Percentiles rank a stretch among this genome's conserved stretches.
These are phyloP conservation scores for Mnemiopsis leidyi DNA, from an alignment of 37 sponge, comb jelly and placozoan genomes.

Conservation along the genomic window DNA sequence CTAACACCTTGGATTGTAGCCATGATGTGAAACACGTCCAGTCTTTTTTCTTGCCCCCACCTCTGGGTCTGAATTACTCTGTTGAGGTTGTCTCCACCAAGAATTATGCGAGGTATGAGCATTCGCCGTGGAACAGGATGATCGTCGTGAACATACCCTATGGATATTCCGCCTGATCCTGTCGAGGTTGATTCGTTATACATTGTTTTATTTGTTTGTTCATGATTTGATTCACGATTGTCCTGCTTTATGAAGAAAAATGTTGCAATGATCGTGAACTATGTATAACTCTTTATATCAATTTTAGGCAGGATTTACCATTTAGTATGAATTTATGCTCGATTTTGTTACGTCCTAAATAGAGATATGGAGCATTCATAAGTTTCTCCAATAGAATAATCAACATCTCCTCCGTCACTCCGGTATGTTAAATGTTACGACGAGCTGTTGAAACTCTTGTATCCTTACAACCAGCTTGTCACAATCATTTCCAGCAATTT, in stretches of 20 bases:
- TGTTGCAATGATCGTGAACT: no score
- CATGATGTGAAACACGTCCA: neutral
- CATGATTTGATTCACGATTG: no score
- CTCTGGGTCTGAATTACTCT: neutral
- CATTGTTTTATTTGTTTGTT: no score
- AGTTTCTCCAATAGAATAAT: neutral
- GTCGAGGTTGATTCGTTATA: no score
- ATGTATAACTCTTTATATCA: no score
- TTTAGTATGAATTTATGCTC: neutral
- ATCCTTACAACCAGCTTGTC: neutral
- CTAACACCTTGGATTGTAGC: neutral
- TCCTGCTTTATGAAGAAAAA: no score
- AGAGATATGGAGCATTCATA: neutral
- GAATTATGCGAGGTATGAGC: neutral
- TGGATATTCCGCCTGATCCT: neutral
- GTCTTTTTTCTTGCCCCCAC: neutral
- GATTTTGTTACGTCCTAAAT: neutral
- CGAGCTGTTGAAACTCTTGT: neutral
- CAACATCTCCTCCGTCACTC: no score
- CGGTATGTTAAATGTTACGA: no score
- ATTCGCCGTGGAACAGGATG: neutral
- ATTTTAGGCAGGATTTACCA: no score
- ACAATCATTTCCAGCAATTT: neutral
- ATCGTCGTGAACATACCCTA: neutral
- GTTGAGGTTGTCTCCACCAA: neutral